Conservation (phyloP, 1,140 invertebrate genomes). For the Berghia stephanieae region DNA sequence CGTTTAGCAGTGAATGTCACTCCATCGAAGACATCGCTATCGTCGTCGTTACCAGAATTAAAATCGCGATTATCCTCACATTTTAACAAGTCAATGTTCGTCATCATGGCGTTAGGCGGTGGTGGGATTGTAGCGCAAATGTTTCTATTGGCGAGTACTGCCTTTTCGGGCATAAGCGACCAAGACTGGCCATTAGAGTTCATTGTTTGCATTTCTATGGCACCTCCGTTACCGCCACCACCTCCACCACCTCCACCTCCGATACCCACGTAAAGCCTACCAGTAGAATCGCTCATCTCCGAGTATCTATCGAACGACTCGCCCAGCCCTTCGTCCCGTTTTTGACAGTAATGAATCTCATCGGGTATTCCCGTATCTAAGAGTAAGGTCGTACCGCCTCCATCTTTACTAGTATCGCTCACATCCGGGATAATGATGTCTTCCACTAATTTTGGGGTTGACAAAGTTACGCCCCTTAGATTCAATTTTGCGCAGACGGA, state of each 20-base stretch:
- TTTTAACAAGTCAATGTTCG: background rate
- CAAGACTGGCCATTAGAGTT: background rate
- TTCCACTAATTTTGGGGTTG: too few relatives aligned
- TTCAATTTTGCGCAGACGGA: too few relatives aligned
- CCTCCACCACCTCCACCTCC: slow-evolving; percentile 27
- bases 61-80: background rate
- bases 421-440: slow-evolving; percentile 13
- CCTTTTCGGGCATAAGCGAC: background rate
- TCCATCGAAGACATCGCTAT: background rate
- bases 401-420: slow-evolving; percentile 16
- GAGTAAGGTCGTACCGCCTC: too few relatives aligned
- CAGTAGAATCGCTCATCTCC: slow-evolving; percentile 33
- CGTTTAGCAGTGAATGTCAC: background rate
- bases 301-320: slow-evolving; percentile 44
- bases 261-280: slow-evolving; percentile 19
- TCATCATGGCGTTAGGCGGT: background rate
- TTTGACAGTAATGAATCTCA: too few relatives aligned
- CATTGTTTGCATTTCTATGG: slow-evolving; percentile 24
- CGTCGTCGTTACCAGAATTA: background rate
- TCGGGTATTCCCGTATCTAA: too few relatives aligned
- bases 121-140: background rate
- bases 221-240: slow-evolving; percentile 12
- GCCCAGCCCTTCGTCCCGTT: slow-evolving; percentile 41
- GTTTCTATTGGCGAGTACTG: background rate
- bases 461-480: too few relatives aligned